Base-by-base conservation (phyloP, 53 echinoderm and acorn worm species). In the Hippasteria phrygiana region DNA sequence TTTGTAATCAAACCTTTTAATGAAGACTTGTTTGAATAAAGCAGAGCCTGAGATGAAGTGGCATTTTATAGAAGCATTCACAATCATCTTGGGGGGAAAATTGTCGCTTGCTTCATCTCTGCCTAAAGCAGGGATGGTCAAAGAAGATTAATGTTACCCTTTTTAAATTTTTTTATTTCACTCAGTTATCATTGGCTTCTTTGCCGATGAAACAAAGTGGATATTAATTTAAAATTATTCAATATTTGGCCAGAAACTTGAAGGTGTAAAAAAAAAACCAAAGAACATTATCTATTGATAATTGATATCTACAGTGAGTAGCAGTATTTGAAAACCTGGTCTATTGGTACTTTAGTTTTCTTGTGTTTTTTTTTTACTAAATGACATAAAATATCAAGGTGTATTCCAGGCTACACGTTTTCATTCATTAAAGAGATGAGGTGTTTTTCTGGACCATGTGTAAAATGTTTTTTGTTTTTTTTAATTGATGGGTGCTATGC, bases 401-500 rank as follows among this genome's bases (percentile, higher is more conserved):
- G 56, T 79, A 79, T 82, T 82, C 82, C 66, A 82, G 82, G 82
- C 82, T 65, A 59, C 20, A 45, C 45, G 82, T 82, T 64, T 82
- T 82, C 82, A 65, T 65, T 41, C 31, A 82, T 43, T 40, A 33
- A 82, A 42, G 35, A 54, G 54, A 35, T 11, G 18, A 32, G 29
- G n/a, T 20, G 12, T 77, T 54, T 77, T 54, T 79, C 79, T 79
- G 43, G 53, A 85, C 47, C 85, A 69, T 85, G 69, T 85, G 70
- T 82, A 82, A 69, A 85, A 45, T 45, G 39, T 41, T 63, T 64
- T 81, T n/a, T n/a, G n/a, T n/a, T 85, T 83, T 64, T 83, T 83
- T 83, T 64, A 83, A 83, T 85, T 85, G 70, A 85, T 85, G 70
- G 85, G 85, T 85, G 85, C 85, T 85, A 85, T 85, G 85, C 85